Base-by-base conservation (phyloP, 2,888 invertebrate species). In the Vanessa cardui region DNA sequence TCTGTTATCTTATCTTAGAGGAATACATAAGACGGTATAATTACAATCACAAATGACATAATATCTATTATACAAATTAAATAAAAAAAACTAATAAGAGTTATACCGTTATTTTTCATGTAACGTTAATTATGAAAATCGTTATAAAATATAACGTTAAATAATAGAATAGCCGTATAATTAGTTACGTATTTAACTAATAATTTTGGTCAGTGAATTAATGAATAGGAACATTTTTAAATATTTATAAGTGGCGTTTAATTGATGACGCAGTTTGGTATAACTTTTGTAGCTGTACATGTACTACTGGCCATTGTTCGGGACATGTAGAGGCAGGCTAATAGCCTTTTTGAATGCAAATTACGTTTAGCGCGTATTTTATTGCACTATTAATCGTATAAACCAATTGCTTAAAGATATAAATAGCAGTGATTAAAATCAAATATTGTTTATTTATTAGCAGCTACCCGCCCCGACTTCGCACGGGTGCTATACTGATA, bases 321-420 rank as follows among this genome's bases (percentile, higher is more conserved):
- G 60, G 68, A 68, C 70, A 70, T 64, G 62, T 70, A 69, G 71
- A 66, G 69, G 73, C 69, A 72, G 63, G 72, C 62, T 72, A 70
- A 73, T 76, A 75, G 76, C 73, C 76, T 74, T 76, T 76, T 73
- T 73, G 73, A 76, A 77, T 75, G 76, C 75, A 76, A 77, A 77
- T 76, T 72, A 75, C 74, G 73, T 72, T 74, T 74, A 74, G 73
- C 74, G 73, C 76, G 73, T 73, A 72, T 74, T 80, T 81, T 77
- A 80, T 82, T 75, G 79, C 71, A 69, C 76, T 78, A 80, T 82
- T 82, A 83, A 77, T 78, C 72, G 74, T 74, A 67, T 67, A 72
- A 79, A 77, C 76, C 75, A 83, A 76, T 78, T 71, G 78, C 73
- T 74, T 44, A 63, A 75, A 75, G 70, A 72, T 56, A 64, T 58